Conservation (phyloP, 1,140 invertebrate genomes). For the Melanaphis sacchari region DNA sequence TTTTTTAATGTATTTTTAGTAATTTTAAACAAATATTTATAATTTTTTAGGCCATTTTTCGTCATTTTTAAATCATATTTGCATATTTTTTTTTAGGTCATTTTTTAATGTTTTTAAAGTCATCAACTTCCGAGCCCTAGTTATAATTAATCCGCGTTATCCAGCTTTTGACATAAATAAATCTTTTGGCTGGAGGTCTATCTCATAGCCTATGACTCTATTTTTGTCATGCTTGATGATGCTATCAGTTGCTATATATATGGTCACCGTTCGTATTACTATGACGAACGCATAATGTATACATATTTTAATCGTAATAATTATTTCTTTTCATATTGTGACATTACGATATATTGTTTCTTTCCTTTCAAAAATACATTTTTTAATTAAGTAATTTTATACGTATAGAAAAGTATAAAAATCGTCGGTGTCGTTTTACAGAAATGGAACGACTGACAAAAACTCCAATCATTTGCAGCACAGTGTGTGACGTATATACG, state of each 20-base stretch:
- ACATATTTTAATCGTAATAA: not conserved
- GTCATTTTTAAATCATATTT: too few species aligned
- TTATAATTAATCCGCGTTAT: not conserved
- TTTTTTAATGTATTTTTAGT: too few species aligned
- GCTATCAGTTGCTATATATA: not conserved
- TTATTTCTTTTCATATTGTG: not conserved
- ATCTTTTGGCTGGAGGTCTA: not conserved
- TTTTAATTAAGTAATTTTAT: not conserved
- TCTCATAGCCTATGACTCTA: not conserved
- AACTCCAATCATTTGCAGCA: not conserved
- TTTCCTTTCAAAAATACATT: not conserved
- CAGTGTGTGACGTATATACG: not conserved
- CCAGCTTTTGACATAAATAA: not conserved
- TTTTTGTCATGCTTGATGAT: not conserved
- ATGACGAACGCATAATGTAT: not conserved
- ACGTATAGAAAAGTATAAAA: not conserved
- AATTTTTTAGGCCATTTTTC: too few species aligned
- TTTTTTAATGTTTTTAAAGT: too few species aligned
- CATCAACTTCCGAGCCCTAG: too few species aligned
- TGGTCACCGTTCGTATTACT: not conserved
- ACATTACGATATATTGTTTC: not conserved
- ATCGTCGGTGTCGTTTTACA: not conserved
- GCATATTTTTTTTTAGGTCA: too few species aligned
- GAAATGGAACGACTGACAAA: not conserved
- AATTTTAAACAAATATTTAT: too few species aligned